Conservation (phyloP, 2,888 invertebrate genomes). For the Cryptus viduatorius region DNA sequence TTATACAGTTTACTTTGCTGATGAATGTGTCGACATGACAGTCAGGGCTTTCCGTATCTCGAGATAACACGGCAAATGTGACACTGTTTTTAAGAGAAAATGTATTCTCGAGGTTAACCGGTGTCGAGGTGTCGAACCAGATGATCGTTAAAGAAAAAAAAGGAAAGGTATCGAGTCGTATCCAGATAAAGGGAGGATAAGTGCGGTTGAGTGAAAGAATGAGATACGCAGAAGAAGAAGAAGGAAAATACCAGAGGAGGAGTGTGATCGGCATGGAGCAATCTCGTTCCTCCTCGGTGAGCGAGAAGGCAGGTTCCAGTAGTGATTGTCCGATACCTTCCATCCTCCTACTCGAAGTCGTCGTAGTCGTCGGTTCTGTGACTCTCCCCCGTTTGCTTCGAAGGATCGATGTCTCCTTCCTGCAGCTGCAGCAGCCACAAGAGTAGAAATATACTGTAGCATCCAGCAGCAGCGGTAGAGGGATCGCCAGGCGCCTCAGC, state of each 20-base stretch:
- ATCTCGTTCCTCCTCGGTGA: slow-evolving; percentile 53
- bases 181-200: slow-evolving; percentile 49
- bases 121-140: slow-evolving; percentile 48
- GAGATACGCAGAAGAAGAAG: slow-evolving; percentile 38
- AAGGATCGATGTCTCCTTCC: slow-evolving; percentile 67
- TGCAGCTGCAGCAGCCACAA: slow-evolving; percentile 35
- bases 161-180: slow-evolving; percentile 49
- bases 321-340: slow-evolving; percentile 67
- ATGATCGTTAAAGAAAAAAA: neutral
- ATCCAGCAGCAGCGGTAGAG: slow-evolving; percentile 1
- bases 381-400: slow-evolving; percentile 21
- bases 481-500: slow-evolving; percentile 56
- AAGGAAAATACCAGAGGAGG: slow-evolving; percentile 47
- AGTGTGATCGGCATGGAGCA: slow-evolving; percentile 56
- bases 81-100: neutral
- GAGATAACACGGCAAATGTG: neutral
- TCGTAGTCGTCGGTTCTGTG: slow-evolving; percentile 4
- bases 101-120: slow-evolving; percentile 49
- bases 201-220: slow-evolving; percentile 35
- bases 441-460: slow-evolving; percentile 15
- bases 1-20: too few relatives aligned
- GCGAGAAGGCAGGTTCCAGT: slow-evolving; percentile 61
- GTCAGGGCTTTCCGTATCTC: neutral
- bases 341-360: slow-evolving; percentile 33
- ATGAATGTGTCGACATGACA: too few relatives aligned